Base-by-base conservation (phyloP, 2,888 invertebrate species). In the Phyllotreta cruciferae region DNA sequence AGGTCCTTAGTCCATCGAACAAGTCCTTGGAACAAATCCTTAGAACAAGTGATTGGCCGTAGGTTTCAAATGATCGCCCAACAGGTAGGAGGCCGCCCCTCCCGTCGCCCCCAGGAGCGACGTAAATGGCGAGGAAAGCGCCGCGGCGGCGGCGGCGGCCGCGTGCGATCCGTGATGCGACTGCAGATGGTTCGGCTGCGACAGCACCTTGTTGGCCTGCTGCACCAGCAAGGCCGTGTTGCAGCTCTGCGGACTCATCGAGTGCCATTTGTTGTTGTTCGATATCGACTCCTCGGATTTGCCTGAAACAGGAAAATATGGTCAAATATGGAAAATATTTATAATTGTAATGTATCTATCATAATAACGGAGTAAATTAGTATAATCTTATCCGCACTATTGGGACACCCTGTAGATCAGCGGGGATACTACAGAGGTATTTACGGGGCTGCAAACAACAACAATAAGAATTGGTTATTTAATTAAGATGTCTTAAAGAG, bases 41-140 rank as follows among this genome's bases (percentile, higher is more conserved):
- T 87, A 87, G 82, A 87, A 87, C 78, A 87, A 83, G 80, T 87
- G 87, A 80, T 87, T 87, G 70, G 86, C 82, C 64, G 86, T 83
- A 10, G 86, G 84, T 69, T 87, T 87, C 68, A 87, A 82, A 73
- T 87, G 87, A 77, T 87, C 87, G 24, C 87, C 86, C 60, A 87
- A 82, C 45, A 87, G 82, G 74, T 87, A 87, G 73, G 86, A 86
- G 66, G 86, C 86, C 6, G 81, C 81, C 36, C 81, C 78, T 50
- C 86, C 85, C 41, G 85, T 84, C 42, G 86, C 86, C 45, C 86
- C 84, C 52, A 87, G 81, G 53, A 86, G 81, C 49, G 79, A 82
- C 68, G 83, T 87, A 81, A 84, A 88, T 75, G 85, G 87, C 45
- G 84, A 86, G 68, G 83, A 86, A 72, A 80, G 86, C 82, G 77